Percentiles rank a stretch among this genome's conserved stretches.
Conservation (phyloP, 2,888 invertebrate species). For the Hemaris fuciformis region DNA sequence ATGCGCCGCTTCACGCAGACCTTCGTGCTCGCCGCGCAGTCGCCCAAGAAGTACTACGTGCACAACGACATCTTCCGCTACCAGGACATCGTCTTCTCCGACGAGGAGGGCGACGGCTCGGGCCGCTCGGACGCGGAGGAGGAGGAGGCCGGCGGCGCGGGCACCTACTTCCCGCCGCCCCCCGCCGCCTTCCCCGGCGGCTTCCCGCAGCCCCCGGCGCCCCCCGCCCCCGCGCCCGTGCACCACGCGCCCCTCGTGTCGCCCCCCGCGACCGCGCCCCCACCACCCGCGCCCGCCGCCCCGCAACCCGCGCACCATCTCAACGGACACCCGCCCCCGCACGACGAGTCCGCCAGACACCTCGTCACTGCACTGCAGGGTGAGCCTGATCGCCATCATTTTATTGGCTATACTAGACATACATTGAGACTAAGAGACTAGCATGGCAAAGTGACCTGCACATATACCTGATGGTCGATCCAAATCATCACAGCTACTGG, state of each 20-base stretch:
- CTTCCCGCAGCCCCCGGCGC: constrained; percentile 36
- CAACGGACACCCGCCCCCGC: constrained; percentile 24
- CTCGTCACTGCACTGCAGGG: constrained; percentile 52
- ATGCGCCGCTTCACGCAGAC: constrained; percentile 99
- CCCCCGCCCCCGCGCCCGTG: constrained; percentile 28
- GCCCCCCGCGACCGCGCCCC: constrained; percentile 40
- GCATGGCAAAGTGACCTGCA: not conserved
- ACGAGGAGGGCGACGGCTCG: constrained; percentile 79
- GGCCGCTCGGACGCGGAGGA: constrained; percentile 85
- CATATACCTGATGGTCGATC: not conserved
- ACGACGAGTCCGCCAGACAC: constrained; percentile 40
- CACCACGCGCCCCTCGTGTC: constrained; percentile 26
- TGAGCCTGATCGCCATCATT: no score
- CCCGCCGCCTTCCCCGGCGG: constrained; percentile 38
- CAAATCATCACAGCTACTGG: no score
- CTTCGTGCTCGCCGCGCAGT: constrained; percentile 96
- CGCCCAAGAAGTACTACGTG: constrained; percentile 98
- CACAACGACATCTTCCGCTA: constrained; percentile 99
- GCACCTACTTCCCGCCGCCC: constrained; percentile 51
- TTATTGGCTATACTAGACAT: no score
- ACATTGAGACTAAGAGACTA: not conserved
- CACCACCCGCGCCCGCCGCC: constrained; percentile 43
- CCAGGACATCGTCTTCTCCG: constrained; percentile 85
- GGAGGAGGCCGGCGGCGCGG: constrained; percentile 43
- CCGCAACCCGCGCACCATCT: constrained; percentile 34